Evolutionary conservation across 2,113 vertebrate genomes (phyloP).

Genomic region (Mionectes macconnelli): DNA sequence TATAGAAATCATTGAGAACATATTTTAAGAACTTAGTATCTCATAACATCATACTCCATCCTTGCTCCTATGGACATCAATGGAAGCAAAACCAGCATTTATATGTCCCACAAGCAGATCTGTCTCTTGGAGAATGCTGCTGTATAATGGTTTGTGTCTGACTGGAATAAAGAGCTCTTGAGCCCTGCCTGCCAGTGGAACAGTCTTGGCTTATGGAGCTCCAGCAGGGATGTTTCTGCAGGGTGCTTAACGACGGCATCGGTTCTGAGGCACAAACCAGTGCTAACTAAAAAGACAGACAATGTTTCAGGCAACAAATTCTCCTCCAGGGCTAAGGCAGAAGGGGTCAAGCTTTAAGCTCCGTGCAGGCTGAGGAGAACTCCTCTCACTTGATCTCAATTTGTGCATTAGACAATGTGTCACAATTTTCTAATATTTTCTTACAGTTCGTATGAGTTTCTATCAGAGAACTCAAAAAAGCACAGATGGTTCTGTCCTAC

Average conservation of each 20-base stretch:
- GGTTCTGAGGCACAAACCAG: background rate
- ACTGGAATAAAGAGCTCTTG: constrained; percentile 19
- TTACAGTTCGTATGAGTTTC: background rate
- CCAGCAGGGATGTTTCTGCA: background rate
- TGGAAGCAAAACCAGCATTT: constrained; percentile 26
- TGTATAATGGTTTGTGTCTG: constrained; percentile 17
- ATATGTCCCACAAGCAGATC: background rate
- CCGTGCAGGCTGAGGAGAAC: background rate
- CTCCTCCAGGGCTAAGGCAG: background rate
- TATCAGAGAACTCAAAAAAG: background rate
- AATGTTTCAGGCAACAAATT: background rate
- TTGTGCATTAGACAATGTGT: background rate
- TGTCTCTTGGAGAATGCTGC: constrained; percentile 1
- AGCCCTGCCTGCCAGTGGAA: background rate
- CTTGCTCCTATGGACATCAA: constrained; percentile 19
- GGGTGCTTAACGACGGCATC: background rate
- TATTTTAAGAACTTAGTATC: constrained; percentile 57
- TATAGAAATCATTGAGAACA: constrained; percentile 35
- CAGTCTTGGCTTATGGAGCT: background rate
- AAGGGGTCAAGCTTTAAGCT: background rate
- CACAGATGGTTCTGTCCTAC: background rate
- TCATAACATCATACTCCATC: constrained; percentile 22
- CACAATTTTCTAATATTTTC: background rate
- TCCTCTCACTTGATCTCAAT: background rate
- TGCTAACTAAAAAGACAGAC: background rate